Percentiles rank a stretch among this genome's conserved stretches.
These are phyloP conservation scores for Salvelinus fontinalis DNA, from an alignment of 2,113 vertebrate species.

Conservation along the genomic window DNA sequence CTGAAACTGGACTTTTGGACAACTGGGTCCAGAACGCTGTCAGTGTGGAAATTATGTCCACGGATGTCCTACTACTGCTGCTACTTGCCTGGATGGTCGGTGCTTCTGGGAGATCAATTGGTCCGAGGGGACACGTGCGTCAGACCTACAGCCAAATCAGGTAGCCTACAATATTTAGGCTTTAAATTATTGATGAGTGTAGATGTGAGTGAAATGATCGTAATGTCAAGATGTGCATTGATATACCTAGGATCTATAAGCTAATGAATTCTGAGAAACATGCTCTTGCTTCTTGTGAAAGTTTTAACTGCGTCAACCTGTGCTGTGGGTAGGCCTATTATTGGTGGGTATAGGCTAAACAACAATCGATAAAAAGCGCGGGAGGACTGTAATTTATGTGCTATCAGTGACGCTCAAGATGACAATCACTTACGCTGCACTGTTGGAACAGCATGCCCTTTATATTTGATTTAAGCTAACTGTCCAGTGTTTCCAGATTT, in stretches of 20 bases:
- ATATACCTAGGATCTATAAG: not conserved
- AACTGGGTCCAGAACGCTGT: not conserved
- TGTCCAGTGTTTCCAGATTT: too few relatives aligned
- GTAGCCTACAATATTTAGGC: conserved; percentile 59
- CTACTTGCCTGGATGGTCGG: conserved; percentile 77
- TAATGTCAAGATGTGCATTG: not conserved
- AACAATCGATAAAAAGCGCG: too few relatives aligned
- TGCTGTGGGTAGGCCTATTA: too few relatives aligned
- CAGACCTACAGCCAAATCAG: conserved; percentile 80
- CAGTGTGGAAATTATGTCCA: conserved; percentile 74
- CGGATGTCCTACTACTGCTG: conserved; percentile 77
- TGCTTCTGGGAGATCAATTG: conserved; percentile 69
- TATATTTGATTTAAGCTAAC: too few relatives aligned
- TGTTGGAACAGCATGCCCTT: too few relatives aligned
- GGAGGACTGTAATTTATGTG: too few relatives aligned
- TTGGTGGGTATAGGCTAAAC: too few relatives aligned
- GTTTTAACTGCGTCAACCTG: too few relatives aligned
- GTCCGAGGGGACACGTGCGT: conserved; percentile 65
- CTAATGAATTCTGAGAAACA: not conserved
- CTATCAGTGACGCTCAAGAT: too few relatives aligned
- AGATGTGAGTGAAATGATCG: not conserved
- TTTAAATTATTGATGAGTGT: not conserved
- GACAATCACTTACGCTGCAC: too few relatives aligned
- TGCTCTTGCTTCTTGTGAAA: not conserved
- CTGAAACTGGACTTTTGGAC: conserved; percentile 53